phyloP scores from a whole-genome alignment of 2,888 invertebrate species.

The Argyresthia goedartella region DNA sequence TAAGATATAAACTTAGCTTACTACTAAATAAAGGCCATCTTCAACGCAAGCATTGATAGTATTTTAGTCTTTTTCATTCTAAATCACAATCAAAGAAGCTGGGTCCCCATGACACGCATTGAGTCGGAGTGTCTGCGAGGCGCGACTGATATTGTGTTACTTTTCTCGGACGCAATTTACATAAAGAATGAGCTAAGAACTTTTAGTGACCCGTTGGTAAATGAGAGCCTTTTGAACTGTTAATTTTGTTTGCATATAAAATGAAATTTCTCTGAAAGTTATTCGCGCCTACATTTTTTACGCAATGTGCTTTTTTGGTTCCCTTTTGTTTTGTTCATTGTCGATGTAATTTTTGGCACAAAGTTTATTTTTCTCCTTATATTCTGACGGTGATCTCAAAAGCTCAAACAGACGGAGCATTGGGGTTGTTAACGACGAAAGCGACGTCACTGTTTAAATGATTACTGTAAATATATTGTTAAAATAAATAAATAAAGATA shows the following conservation, averaged over 20 bases:
- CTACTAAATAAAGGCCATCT: too few species aligned
- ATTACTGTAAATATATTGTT: too few species aligned
- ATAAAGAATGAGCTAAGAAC: slow-evolving; percentile 65
- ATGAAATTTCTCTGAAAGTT: slow-evolving; percentile 60
- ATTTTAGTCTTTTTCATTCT: too few species aligned
- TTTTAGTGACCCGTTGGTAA: slow-evolving; percentile 59
- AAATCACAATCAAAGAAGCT: slow-evolving; percentile 49
- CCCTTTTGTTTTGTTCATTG: not conserved
- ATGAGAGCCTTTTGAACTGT: slow-evolving; percentile 66
- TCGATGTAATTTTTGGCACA: not conserved
- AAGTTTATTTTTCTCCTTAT: not conserved
- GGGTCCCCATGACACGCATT: slow-evolving; percentile 33
- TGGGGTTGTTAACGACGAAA: too few species aligned
- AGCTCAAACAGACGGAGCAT: too few species aligned
- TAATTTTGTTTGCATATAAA: slow-evolving; percentile 64
- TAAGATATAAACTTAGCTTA: too few species aligned
- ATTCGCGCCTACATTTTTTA: slow-evolving; percentile 37
- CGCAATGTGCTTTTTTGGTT: not conserved
- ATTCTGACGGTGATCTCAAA: too few species aligned
- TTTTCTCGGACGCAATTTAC: slow-evolving; percentile 66
- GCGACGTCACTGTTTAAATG: too few species aligned
- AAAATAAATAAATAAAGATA: too few species aligned
- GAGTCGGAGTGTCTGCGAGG: slow-evolving; percentile 26
- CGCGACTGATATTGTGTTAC: slow-evolving; percentile 63
- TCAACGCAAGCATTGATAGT: too few species aligned